Percentiles rank a stretch among this genome's conserved stretches.
Conservation (phyloP, 2,797 vertebrate genomes). For the Leuciscus waleckii region DNA sequence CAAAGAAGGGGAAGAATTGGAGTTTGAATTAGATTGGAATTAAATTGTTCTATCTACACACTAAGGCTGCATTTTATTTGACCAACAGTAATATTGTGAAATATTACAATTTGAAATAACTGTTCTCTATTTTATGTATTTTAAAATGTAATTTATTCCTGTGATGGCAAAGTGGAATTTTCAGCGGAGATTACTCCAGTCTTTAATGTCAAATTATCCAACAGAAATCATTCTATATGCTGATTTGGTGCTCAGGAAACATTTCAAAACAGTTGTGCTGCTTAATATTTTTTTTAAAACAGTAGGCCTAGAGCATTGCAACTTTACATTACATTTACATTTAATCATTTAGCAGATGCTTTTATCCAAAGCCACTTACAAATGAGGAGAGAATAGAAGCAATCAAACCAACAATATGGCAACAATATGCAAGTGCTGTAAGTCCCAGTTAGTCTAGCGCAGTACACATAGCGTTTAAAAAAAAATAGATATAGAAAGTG, state of each 20-base stretch:
- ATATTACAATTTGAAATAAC: neutral
- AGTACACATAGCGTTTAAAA: no score
- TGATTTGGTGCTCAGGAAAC: neutral
- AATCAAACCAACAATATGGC: no score
- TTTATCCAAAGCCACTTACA: no score
- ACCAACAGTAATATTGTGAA: neutral
- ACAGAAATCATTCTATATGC: neutral
- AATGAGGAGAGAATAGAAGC: no score
- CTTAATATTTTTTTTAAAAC: constrained; percentile 4
- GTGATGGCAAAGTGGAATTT: neutral
- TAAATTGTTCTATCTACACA: neutral
- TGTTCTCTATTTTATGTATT: neutral
- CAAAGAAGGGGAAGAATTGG: neutral
- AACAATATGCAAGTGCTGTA: no score
- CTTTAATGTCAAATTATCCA: neutral
- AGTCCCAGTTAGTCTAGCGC: no score
- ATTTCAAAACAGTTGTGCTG: neutral
- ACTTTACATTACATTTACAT: no score
- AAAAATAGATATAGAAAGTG: no score
- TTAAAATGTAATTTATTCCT: neutral
- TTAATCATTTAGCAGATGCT: no score
- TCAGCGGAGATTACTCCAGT: neutral
- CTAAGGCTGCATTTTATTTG: neutral
- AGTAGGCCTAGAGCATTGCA: neutral
- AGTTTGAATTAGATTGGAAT: neutral